Percentiles rank a stretch among this genome's conserved stretches.
These are phyloP conservation scores for Crocuta crocuta DNA, from an alignment of 2,113 vertebrate genomes.

Conservation along the genomic window DNA sequence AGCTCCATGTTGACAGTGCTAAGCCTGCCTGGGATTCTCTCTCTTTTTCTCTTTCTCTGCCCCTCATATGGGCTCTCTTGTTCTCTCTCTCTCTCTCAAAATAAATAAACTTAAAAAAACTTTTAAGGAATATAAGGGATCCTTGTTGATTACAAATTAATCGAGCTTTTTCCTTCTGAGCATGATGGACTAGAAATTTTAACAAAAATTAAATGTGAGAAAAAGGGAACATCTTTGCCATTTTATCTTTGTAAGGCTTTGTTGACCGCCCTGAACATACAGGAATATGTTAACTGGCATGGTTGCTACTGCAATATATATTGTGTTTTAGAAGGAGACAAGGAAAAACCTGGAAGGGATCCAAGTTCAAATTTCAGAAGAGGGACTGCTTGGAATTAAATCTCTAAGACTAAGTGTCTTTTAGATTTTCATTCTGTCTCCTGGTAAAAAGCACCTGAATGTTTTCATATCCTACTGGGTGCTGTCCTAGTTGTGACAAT, in stretches of 20 bases:
- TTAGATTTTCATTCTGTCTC: conserved; percentile 57
- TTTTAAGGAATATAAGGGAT: neutral
- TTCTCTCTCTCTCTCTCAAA: too few relatives aligned
- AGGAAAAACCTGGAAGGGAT: conserved; percentile 45
- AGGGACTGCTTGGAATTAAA: conserved; percentile 64
- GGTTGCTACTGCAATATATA: conserved; percentile 34
- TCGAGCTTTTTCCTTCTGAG: neutral
- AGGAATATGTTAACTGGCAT: conserved; percentile 53
- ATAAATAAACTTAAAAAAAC: too few relatives aligned
- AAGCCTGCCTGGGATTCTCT: too few relatives aligned
- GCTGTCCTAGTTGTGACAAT: neutral
- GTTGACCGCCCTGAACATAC: neutral
- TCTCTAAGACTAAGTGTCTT: neutral
- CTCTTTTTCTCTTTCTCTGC: too few relatives aligned
- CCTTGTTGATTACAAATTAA: neutral
- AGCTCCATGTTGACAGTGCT: too few relatives aligned
- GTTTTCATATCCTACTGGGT: neutral
- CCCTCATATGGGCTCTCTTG: too few relatives aligned
- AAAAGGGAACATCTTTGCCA: neutral
- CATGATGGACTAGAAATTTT: neutral
- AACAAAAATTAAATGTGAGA: conserved; percentile 10
- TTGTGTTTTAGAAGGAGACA: conserved; percentile 62
- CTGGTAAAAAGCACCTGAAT: conserved; percentile 49
- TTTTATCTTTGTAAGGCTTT: neutral
- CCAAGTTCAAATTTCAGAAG: conserved; percentile 65